Conservation (phyloP, 1,140 invertebrate genomes). For the Oncopodura yosiiana region DNA sequence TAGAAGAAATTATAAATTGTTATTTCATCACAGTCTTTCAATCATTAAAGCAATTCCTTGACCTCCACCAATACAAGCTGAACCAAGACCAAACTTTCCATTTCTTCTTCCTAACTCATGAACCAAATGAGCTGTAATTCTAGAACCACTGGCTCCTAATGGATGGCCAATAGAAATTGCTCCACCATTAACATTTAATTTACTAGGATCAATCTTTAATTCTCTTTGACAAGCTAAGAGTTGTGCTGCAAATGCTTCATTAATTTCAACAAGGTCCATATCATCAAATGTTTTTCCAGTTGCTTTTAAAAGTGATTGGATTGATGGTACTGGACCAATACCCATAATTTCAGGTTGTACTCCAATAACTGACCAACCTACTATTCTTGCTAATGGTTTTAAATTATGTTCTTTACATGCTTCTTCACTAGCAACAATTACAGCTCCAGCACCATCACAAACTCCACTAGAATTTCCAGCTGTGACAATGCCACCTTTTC, state of each 20-base stretch:
- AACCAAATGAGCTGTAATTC: constrained; percentile 62
- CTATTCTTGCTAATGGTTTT: constrained; percentile 62
- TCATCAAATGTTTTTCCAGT: constrained; percentile 68
- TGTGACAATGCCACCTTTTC: constrained; percentile 90
- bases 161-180: constrained; percentile 83
- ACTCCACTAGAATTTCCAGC: constrained; percentile 71
- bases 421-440: constrained; percentile 82
- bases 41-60: constrained; percentile 92
- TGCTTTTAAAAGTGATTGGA: constrained; percentile 62
- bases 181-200: constrained; percentile 73
- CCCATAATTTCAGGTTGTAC: constrained; percentile 73
- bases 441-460: constrained; percentile 85
- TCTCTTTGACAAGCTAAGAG: constrained; percentile 53
- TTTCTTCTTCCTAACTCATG: constrained; percentile 65
- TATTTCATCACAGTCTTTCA: constrained; percentile 51
- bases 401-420: constrained; percentile 70
- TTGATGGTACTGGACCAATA: constrained; percentile 87
- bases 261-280: constrained; percentile 84
- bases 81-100: constrained; percentile 78
- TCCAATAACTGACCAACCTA: constrained; percentile 39
- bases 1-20: no score
- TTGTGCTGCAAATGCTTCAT: constrained; percentile 43
- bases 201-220: constrained; percentile 55
- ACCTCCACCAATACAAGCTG: constrained; percentile 96
- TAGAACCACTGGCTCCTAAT: constrained; percentile 64